Base-by-base conservation (phyloP, 2,113 vertebrate species). In the Lophura nycthemera region DNA sequence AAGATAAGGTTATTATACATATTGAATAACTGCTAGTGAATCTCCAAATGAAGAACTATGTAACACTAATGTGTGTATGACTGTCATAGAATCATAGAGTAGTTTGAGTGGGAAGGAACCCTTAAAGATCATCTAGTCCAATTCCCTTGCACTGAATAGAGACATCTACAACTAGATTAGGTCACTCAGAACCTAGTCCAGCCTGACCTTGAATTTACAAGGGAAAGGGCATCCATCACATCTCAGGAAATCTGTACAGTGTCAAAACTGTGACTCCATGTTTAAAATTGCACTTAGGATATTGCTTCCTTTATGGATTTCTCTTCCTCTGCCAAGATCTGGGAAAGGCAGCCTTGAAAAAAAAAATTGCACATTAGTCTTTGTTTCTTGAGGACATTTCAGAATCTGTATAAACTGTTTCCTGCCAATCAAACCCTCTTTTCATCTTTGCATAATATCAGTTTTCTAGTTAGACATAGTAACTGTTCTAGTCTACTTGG, bases 391-490 rank as follows among this genome's bases (percentile, higher is more conserved):
- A 91, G 82, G 75, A 89, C 59, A 80, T 94, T 85, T 94, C 24
- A 47, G 34, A 89, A 95, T 40, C 50, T 73, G 30, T 59, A 88
- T 73, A 94, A 92, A 91, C 45, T 21, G 50, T 54, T 80, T 88
- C 48, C 59, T 86, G 93, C 79, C 90, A 94, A 77, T 95, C 93
- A 96, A 60, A 63, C 18, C 48, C 48, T 92, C 66, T 89, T 96
- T 95, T 96, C 54, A 83, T 96, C 92, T 92, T 89, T 73, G 64
- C 75, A 54, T 54, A 88, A 60, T 71, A 96, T 96, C 91, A 89
- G 85, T 96, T 96, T 89, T 89, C 90, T 76, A 50, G 67, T 80
- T 94, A 91, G 87, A 89, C 79, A 36, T 29, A 96, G 88, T 76
- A 71, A 70, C 84, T 96, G 30, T 83, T 36, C 54, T 89, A 76